Evolutionary conservation across 2,113 vertebrate species (phyloP).

Genomic region (Poicephalus gulielmi): DNA sequence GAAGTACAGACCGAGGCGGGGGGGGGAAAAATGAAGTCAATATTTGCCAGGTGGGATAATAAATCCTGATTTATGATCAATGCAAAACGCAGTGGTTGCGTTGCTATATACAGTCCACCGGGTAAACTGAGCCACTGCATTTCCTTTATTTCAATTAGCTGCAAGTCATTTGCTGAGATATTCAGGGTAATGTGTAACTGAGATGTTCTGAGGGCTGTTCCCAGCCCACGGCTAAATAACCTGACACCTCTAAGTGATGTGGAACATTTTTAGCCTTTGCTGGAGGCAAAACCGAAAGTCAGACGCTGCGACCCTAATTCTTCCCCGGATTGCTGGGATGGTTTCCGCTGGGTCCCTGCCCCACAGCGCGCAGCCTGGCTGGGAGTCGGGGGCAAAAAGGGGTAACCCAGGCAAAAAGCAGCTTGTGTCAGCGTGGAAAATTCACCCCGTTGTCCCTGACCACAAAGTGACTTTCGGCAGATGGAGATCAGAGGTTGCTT

Average conservation of each 20-base stretch:
- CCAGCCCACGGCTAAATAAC: conserved; percentile 40
- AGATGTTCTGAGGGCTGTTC: conserved; percentile 49
- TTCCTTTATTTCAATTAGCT: conserved; percentile 60
- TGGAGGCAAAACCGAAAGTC: conserved; percentile 49
- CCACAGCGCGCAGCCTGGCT: not conserved
- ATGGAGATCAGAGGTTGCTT: not conserved
- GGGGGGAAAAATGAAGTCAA: not conserved
- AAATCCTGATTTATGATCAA: conserved; percentile 21
- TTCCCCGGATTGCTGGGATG: not conserved
- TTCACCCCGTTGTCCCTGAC: not conserved
- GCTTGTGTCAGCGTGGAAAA: not conserved
- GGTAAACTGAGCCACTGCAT: not conserved
- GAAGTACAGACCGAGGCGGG: not conserved
- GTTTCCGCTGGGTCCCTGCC: conserved; percentile 36
- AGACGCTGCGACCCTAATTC: not conserved
- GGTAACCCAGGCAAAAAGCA: not conserved
- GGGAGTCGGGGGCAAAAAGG: not conserved
- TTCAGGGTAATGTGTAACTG: conserved; percentile 52
- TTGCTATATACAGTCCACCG: not conserved
- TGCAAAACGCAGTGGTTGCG: not conserved
- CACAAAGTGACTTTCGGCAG: not conserved
- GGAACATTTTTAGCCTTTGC: conserved; percentile 53
- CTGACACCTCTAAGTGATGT: conserved; percentile 55
- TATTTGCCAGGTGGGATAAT: conserved; percentile 43
- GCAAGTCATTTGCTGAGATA: conserved; percentile 46